A percentile compares a stretch with the other conserved stretches of the same genome.
These are phyloP conservation scores for Hippocampus mohnikei DNA, from an alignment of 2,113 vertebrate species.

Conservation along the genomic window DNA sequence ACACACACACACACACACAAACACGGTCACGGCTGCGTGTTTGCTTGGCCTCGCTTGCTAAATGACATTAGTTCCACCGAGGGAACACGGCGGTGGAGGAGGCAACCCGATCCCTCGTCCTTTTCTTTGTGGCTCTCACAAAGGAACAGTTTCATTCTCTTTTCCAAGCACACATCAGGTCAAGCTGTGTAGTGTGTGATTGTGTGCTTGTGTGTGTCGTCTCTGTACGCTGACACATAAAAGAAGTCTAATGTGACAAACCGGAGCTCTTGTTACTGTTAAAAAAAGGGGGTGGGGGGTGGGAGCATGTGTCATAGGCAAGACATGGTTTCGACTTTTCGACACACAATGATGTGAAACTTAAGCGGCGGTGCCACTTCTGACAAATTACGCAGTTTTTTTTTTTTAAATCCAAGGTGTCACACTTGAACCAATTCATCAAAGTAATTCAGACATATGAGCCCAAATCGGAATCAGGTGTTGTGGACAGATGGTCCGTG, in stretches of 20 bases:
- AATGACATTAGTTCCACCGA: slow-evolving; percentile 73
- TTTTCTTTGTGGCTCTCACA: slow-evolving; percentile 62
- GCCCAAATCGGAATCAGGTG: no score
- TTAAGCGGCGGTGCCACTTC: neutral
- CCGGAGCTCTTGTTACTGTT: slow-evolving; percentile 35
- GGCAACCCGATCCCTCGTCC: slow-evolving; percentile 68
- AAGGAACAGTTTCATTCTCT: slow-evolving; percentile 70
- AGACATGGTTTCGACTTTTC: slow-evolving; percentile 15
- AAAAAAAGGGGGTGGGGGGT: slow-evolving; percentile 14
- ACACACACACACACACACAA: slow-evolving; percentile 21
- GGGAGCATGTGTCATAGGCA: slow-evolving; percentile 17
- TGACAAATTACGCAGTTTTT: neutral
- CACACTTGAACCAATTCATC: neutral
- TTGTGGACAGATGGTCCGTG: no score
- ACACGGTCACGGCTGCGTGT: slow-evolving; percentile 64
- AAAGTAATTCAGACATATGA: neutral
- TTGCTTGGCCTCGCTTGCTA: slow-evolving; percentile 61
- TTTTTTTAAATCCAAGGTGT: neutral
- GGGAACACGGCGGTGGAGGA: slow-evolving; percentile 67
- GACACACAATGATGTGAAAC: slow-evolving; percentile 10
- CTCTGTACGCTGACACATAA: slow-evolving; percentile 15
- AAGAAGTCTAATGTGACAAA: slow-evolving; percentile 28
- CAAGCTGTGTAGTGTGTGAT: slow-evolving; percentile 30
- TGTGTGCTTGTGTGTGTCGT: neutral
- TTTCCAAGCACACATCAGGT: slow-evolving; percentile 57